A percentile compares a stretch with the other conserved stretches of the same genome.
These are phyloP conservation scores for Electrophaes corylata DNA, from an alignment of 2,888 invertebrate genomes.

Conservation along the genomic window DNA sequence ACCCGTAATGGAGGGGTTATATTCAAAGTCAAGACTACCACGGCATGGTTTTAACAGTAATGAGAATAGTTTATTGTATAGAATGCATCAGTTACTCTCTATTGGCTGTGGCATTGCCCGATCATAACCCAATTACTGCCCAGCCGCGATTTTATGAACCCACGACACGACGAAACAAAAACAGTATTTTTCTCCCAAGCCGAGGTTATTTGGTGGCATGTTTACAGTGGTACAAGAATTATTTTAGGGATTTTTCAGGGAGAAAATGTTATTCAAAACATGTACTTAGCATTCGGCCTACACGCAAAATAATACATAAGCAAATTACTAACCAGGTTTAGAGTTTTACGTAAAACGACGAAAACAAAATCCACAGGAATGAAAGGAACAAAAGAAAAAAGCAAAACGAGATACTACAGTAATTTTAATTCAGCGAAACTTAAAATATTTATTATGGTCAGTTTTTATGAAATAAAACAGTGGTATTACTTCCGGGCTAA, in stretches of 20 bases:
- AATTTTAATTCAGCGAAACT: no score
- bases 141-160: slow-evolving; percentile 65
- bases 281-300: slow-evolving; percentile 1
- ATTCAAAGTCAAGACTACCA: no score
- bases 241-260: slow-evolving; percentile 7
- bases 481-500: no score
- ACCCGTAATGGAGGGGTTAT: no score
- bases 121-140: slow-evolving; percentile 69
- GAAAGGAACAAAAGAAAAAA: no score
- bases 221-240: slow-evolving; percentile 19
- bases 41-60: no score
- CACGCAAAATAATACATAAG: not conserved
- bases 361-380: not conserved
- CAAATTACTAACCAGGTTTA: not conserved
- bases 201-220: slow-evolving; percentile 28
- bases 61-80: not conserved
- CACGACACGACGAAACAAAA: slow-evolving; percentile 49
- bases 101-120: slow-evolving; percentile 45
- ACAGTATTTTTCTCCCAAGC: slow-evolving; percentile 38
- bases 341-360: not conserved
- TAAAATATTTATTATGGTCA: no score
- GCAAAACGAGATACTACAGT: no score
- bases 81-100: slow-evolving; percentile 19
- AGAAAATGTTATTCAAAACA: slow-evolving; percentile 14
- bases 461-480: no score